Evolutionary conservation across 2,888 invertebrate genomes (phyloP).

Genomic region (Drosophila nigritarsus): DNA sequence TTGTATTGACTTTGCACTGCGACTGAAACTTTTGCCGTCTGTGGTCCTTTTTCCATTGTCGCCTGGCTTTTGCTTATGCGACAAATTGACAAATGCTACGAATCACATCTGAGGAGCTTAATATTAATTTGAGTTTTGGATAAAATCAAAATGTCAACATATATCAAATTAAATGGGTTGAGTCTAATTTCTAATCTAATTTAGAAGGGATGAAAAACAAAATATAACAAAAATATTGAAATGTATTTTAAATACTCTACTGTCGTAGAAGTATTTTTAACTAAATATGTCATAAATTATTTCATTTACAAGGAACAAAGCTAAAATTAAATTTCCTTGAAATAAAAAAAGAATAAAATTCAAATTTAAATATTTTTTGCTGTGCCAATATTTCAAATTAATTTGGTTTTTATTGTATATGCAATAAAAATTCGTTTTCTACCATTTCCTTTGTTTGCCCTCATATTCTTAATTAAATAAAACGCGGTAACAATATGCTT

Average conservation of each 20-base stretch:
- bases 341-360: background rate
- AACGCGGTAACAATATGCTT: slow-evolving; percentile 40
- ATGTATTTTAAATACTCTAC: background rate
- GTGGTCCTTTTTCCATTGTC: slow-evolving; percentile 25
- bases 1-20: slow-evolving; percentile 54
- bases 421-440: background rate
- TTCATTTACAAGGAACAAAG: background rate
- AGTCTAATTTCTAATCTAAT: background rate
- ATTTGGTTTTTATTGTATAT: slow-evolving; percentile 19
- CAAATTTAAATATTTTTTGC: background rate
- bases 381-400: background rate
- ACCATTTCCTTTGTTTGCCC: slow-evolving; percentile 6
- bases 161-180: slow-evolving; percentile 13
- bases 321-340: background rate
- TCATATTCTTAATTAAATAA: slow-evolving; percentile 44
- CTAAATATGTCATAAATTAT: background rate
- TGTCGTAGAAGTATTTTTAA: background rate
- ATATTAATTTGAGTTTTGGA: slow-evolving; percentile 52
- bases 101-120: slow-evolving; percentile 50
- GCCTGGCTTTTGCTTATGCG: slow-evolving; percentile 56
- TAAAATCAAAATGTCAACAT: slow-evolving; percentile 14
- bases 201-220: too few species aligned
- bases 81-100: slow-evolving; percentile 66
- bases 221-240: background rate
- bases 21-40: slow-evolving; percentile 39